phyloP scores from a whole-genome alignment of 2,797 vertebrate genomes.

The Echeneis naucrates region DNA sequence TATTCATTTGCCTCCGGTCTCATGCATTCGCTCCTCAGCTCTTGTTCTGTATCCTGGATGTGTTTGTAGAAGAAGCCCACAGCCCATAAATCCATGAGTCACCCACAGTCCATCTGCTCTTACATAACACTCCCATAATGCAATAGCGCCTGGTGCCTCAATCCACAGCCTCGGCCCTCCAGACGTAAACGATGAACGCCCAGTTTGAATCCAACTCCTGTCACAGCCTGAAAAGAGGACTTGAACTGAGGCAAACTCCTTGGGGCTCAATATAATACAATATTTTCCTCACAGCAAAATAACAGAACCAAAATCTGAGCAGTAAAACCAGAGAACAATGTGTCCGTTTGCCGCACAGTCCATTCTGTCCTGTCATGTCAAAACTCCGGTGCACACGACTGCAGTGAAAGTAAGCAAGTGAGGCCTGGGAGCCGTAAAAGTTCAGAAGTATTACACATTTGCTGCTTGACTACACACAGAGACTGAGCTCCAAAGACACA shows the following conservation, averaged over 20 bases:
- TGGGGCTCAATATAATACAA: too few species aligned
- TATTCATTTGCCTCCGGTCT: conserved; percentile 12
- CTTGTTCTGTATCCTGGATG: not conserved
- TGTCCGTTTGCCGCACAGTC: too few species aligned
- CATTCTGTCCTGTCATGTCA: too few species aligned
- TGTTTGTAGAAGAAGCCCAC: conserved; percentile 38
- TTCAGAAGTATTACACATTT: conserved; percentile 44
- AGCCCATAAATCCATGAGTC: conserved; percentile 52
- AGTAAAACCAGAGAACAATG: too few species aligned
- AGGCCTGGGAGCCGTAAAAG: conserved; percentile 43
- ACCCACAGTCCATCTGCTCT: conserved; percentile 52
- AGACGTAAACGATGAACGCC: not conserved
- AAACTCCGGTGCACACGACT: conserved; percentile 34
- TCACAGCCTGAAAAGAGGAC: not conserved
- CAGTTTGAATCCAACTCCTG: not conserved
- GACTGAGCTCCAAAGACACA: conserved; percentile 27
- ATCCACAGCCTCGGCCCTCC: not conserved
- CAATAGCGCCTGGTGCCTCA: conserved; percentile 30
- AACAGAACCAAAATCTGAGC: too few species aligned
- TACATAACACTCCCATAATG: conserved; percentile 61
- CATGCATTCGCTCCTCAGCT: not conserved
- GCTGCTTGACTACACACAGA: conserved; percentile 9
- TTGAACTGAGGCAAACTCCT: not conserved
- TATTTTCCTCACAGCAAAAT: too few species aligned
- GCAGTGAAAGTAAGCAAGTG: not conserved